Evolutionary conservation across 1,140 invertebrate species (phyloP), one percentile per base, ranked within the genome.

Genomic region (Euwallacea fornicatus): DNA sequence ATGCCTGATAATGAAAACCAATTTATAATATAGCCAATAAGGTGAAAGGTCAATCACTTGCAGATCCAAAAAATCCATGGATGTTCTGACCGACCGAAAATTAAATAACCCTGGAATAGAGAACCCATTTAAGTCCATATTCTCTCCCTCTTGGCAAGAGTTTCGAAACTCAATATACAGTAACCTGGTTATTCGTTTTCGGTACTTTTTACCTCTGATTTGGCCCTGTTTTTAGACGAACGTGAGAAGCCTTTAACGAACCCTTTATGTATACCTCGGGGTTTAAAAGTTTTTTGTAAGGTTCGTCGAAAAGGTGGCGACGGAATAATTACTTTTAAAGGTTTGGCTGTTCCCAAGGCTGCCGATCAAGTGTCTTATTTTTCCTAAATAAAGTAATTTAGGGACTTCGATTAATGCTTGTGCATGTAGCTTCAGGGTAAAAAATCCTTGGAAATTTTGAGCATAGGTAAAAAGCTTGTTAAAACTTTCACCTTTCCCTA

Each of bases 191-290:
- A 64, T 64, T 16, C 42, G 16, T 53, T 16, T 64, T 42, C 46
- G 16, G 7, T 64, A 41, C 44, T 53, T 64, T 64, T 64, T 64
- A 64, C 43, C 62, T 64, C 46, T 64, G 62, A 64, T 64, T 64
- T 64, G 13, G 42, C 46, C 42, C 43, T 46, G 60, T 44, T 62
- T 42, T 6, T n/a, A 62, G 2, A 42, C 6, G 60, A 33, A 62
- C 60, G 60, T 62, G 60, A 62, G 60, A 62, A 62, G 60, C 43
- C 44, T 62, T 62, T 62, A 62, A 44, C 60, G 41, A 62, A 33
- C 60, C 41, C 60, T 62, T 44, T 62, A 46, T n/a, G 13, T 43
- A 62, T 13, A n/a, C 42, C 60, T 2, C 8, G 43, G 15, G 43
- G 42, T 43, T 15, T 62, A 9, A 15, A 62, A 44, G 10, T 60